Evolutionary conservation across 2,797 vertebrate species (phyloP).

Genomic region (Danio albolineatus): DNA sequence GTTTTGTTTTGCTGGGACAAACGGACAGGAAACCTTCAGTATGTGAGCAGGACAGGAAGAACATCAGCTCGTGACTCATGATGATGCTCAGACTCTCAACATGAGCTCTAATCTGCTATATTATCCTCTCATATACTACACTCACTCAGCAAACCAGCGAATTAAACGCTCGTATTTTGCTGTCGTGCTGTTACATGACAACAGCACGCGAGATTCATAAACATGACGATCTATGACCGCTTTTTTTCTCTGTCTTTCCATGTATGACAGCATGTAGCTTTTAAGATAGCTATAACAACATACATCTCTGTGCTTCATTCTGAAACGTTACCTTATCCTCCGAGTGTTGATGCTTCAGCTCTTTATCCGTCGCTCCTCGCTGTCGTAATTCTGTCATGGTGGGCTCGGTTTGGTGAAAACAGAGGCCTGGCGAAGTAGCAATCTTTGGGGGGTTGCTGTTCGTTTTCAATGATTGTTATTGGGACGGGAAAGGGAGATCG

Average conservation of each 20-base stretch:
- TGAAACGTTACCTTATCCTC: constrained; percentile 78
- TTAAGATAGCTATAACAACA: constrained; percentile 21
- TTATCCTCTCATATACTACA: not conserved
- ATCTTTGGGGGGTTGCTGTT: constrained; percentile 14
- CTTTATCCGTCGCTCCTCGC: constrained; percentile 72
- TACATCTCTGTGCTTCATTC: not conserved
- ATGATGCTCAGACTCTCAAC: constrained; percentile 16
- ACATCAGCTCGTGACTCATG: not conserved
- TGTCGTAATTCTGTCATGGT: constrained; percentile 81
- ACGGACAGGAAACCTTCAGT: constrained; percentile 8
- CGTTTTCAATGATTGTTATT: constrained; percentile 45
- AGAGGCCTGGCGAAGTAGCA: constrained; percentile 2
- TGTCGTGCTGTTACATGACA: not conserved
- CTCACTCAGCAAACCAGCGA: not conserved
- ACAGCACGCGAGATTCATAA: not conserved
- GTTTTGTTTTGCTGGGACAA: not conserved
- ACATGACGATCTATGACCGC: not conserved
- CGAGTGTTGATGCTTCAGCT: constrained; percentile 71
- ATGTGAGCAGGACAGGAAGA: not conserved
- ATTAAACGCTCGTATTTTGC: not conserved
- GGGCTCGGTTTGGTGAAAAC: constrained; percentile 17
- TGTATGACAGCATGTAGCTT: constrained; percentile 28
- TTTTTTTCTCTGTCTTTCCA: not conserved
- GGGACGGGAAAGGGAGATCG: not conserved
- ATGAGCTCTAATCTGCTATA: not conserved